Conservation (phyloP, 1,140 invertebrate genomes). For the Heliothis virescens region DNA sequence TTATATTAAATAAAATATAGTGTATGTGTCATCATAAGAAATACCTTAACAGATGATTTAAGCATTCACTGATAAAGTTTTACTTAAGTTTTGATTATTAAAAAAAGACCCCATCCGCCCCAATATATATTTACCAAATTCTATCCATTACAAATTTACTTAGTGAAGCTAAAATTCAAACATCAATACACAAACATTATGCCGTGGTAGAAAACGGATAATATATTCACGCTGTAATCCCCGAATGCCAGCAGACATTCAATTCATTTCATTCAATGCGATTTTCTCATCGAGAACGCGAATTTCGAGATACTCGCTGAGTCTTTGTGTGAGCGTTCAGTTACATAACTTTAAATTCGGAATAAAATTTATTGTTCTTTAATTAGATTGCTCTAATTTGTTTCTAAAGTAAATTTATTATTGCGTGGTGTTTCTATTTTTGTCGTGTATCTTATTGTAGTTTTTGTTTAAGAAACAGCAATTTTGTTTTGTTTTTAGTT, state of each 20-base stretch:
- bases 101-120: too few relatives aligned
- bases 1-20: neutral
- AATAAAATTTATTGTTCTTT: constrained; percentile 27
- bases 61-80: too few relatives aligned
- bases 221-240: constrained; percentile 53
- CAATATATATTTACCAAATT: too few relatives aligned
- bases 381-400: constrained; percentile 16
- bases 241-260: constrained; percentile 37
- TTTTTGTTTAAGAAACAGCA: too few relatives aligned
- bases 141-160: too few relatives aligned
- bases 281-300: constrained; percentile 56
- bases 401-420: constrained; percentile 15
- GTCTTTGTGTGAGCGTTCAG: constrained; percentile 29
- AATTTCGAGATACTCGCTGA: constrained; percentile 52
- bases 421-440: neutral
- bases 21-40: too few relatives aligned
- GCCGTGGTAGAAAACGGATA: neutral
- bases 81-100: too few relatives aligned
- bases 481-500: too few relatives aligned
- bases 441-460: too few relatives aligned
- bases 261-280: constrained; percentile 59
- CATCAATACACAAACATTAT: neutral
- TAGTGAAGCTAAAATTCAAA: neutral
- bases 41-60: too few relatives aligned
- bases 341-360: constrained; percentile 27